These are phyloP conservation scores for Eospalax fontanierii DNA, from an alignment of 2,797 vertebrate species.

Conservation along the genomic window DNA sequence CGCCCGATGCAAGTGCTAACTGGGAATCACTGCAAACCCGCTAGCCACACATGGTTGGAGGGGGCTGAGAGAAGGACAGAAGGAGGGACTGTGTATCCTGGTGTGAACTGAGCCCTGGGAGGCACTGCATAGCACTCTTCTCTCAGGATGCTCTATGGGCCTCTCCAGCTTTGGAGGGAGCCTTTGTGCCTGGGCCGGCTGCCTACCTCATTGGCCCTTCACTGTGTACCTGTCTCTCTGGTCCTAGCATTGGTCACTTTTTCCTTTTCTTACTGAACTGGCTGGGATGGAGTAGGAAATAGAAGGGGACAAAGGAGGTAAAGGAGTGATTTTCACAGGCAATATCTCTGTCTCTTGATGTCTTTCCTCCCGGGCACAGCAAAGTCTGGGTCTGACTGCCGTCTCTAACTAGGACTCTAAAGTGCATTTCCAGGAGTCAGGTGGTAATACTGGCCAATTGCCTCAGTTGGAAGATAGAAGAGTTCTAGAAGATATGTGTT, in stretches of 20 bases:
- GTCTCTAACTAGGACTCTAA: background rate
- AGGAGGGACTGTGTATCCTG: background rate
- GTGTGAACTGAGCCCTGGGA: rapidly evolving
- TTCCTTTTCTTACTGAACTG: background rate
- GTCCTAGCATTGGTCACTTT: background rate
- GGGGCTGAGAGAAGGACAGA: background rate
- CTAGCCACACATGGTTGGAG: background rate
- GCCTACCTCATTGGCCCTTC: background rate
- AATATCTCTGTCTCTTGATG: background rate
- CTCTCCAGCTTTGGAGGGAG: background rate
- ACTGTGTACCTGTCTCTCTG: background rate
- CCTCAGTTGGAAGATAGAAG: background rate
- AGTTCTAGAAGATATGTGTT: background rate
- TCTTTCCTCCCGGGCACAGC: background rate
- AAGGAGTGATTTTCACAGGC: background rate
- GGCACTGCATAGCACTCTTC: background rate
- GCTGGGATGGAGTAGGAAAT: background rate
- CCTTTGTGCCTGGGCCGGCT: background rate
- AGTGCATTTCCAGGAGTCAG: background rate
- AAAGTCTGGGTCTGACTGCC: background rate
- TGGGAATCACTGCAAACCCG: background rate
- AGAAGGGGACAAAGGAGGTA: background rate
- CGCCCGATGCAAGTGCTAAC: background rate
- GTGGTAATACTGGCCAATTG: background rate
- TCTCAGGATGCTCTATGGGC: background rate